Conservation (phyloP, 2,113 vertebrate species). For the Zingel zingel region DNA sequence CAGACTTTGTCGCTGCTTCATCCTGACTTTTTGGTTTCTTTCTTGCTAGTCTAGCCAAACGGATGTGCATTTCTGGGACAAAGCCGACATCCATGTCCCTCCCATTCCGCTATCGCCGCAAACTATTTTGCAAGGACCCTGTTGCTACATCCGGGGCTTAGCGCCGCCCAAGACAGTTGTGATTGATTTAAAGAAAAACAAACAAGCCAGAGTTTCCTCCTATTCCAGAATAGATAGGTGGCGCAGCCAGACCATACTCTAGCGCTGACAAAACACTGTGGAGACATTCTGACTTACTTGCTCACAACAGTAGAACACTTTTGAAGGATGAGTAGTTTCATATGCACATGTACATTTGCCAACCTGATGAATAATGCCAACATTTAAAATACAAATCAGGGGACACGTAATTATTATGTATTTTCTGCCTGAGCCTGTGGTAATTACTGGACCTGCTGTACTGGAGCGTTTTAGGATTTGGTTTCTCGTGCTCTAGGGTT, state of each 20-base stretch:
- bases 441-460: not conserved
- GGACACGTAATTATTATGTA: not conserved
- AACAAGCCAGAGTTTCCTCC: too few species aligned
- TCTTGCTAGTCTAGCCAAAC: not conserved
- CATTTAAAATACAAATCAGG: conserved; percentile 4
- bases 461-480: not conserved
- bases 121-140: too few species aligned
- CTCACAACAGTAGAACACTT: not conserved
- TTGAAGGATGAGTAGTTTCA: not conserved
- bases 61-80: too few species aligned
- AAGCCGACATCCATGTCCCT: too few species aligned
- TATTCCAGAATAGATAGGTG: too few species aligned
- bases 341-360: not conserved
- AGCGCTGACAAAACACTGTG: too few species aligned
- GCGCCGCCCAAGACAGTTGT: too few species aligned
- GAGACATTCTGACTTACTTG: not conserved
- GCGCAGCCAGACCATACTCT: too few species aligned
- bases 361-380: not conserved
- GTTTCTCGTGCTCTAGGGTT: not conserved
- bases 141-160: too few species aligned
- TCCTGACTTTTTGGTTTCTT: not conserved
- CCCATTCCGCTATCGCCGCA: too few species aligned
- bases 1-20: too few species aligned
- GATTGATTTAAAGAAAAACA: too few species aligned
- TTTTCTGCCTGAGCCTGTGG: conserved; percentile 1